phyloP scores from a whole-genome alignment of 2,113 vertebrate genomes.

The Setophaga petechia region DNA sequence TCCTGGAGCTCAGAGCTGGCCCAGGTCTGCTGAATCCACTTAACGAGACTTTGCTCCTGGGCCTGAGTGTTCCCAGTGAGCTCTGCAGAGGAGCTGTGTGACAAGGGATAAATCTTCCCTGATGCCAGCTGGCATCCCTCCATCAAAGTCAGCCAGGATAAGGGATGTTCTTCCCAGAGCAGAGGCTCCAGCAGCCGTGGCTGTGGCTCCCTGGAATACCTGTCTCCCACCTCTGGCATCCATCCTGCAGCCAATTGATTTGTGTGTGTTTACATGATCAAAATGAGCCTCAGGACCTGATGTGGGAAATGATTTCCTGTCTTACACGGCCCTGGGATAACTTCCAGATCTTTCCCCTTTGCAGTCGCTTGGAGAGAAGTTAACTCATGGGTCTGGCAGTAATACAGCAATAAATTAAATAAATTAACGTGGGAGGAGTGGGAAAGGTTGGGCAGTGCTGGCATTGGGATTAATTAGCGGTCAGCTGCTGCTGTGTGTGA shows the following conservation, averaged over 20 bases:
- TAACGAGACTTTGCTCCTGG: background rate
- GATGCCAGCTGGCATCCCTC: background rate
- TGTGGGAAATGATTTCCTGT: background rate
- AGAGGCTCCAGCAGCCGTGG: background rate
- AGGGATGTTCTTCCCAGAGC: background rate
- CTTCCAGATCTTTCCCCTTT: slow-evolving; percentile 2
- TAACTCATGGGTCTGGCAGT: background rate
- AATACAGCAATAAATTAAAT: slow-evolving; percentile 6
- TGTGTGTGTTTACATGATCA: background rate
- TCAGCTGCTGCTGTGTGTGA: background rate
- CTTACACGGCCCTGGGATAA: background rate
- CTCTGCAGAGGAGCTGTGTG: background rate
- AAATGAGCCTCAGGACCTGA: background rate
- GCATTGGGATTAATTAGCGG: background rate
- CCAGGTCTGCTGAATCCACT: background rate
- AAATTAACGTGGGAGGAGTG: background rate
- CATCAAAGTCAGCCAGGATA: background rate
- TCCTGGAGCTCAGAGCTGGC: background rate
- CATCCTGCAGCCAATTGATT: background rate
- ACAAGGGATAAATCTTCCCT: background rate
- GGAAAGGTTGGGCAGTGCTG: background rate
- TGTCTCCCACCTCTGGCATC: background rate
- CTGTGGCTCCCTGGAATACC: background rate
- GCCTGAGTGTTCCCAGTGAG: background rate
- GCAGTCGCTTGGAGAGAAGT: background rate